phyloP scores from a whole-genome alignment of 2,888 invertebrate genomes.

The Ectemnius lituratus region DNA sequence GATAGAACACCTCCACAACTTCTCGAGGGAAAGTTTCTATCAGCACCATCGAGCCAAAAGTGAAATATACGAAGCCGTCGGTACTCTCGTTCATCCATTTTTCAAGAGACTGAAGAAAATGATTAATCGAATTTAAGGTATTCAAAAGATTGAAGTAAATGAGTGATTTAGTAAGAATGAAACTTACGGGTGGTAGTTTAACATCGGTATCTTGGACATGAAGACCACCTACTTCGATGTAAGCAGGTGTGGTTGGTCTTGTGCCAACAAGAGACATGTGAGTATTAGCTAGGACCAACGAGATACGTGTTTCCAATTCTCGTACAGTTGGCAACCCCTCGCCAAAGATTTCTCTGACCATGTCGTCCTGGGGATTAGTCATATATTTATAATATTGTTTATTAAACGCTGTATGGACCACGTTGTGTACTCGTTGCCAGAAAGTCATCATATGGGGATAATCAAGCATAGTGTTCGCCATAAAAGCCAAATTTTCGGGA shows the following conservation, averaged over 20 bases:
- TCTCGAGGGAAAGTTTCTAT: constrained; percentile 67
- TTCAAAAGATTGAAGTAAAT: background rate
- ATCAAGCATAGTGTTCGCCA: constrained; percentile 53
- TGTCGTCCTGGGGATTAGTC: constrained; percentile 50
- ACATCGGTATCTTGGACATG: constrained; percentile 76
- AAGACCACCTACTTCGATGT: constrained; percentile 80
- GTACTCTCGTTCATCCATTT: constrained; percentile 72
- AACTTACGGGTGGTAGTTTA: constrained; percentile 57
- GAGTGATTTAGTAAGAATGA: background rate
- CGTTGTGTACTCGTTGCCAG: constrained; percentile 64
- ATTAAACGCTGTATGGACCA: constrained; percentile 32
- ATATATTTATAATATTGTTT: constrained; percentile 43
- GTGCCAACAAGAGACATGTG: constrained; percentile 78
- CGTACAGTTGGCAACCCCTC: constrained; percentile 72
- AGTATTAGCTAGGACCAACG: constrained; percentile 79
- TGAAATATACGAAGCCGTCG: constrained; percentile 71
- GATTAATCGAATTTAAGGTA: background rate
- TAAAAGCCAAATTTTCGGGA: constrained; percentile 65
- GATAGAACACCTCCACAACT: constrained; percentile 60
- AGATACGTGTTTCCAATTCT: constrained; percentile 77
- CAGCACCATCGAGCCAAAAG: constrained; percentile 72
- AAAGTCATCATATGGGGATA: constrained; percentile 57
- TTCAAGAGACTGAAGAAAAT: constrained; percentile 63
- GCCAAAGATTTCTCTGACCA: constrained; percentile 61
- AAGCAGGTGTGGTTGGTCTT: constrained; percentile 76